These are phyloP conservation scores for Kobus ellipsiprymnus DNA, from an alignment of 2,113 vertebrate species.

Conservation along the genomic window DNA sequence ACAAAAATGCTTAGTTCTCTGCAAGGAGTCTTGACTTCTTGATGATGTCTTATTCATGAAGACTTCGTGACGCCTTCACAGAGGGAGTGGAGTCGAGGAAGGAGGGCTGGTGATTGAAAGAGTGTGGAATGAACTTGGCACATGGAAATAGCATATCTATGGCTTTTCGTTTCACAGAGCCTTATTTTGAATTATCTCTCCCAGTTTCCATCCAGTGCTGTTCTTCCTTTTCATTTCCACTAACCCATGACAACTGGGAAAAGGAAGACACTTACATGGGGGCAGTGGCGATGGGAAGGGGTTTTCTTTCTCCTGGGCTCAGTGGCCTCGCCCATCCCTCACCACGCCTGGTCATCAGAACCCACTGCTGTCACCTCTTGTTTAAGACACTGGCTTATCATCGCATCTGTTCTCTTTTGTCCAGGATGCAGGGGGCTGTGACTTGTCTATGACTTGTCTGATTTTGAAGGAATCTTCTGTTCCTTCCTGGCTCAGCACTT, in stretches of 20 bases:
- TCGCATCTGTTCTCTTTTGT: background rate
- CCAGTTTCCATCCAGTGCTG: background rate
- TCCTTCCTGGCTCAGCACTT: background rate
- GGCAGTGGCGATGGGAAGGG: accelerated
- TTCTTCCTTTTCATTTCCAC: background rate
- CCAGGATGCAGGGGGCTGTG: background rate
- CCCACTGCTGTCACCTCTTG: background rate
- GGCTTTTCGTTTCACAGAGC: background rate
- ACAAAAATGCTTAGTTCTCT: background rate
- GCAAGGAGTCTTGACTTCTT: background rate
- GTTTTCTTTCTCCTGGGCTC: background rate
- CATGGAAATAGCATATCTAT: background rate
- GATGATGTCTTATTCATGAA: background rate
- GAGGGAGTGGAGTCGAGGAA: background rate
- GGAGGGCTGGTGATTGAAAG: background rate
- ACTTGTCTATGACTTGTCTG: background rate
- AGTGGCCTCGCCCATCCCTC: background rate
- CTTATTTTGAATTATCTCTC: background rate
- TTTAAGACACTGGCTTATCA: background rate
- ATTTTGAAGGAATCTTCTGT: background rate
- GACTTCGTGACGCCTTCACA: background rate
- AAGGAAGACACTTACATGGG: background rate
- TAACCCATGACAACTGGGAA: background rate
- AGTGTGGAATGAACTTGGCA: background rate
- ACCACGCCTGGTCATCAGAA: background rate